Conservation (phyloP, 2,113 vertebrate genomes). For the Gobiocypris rarus region DNA sequence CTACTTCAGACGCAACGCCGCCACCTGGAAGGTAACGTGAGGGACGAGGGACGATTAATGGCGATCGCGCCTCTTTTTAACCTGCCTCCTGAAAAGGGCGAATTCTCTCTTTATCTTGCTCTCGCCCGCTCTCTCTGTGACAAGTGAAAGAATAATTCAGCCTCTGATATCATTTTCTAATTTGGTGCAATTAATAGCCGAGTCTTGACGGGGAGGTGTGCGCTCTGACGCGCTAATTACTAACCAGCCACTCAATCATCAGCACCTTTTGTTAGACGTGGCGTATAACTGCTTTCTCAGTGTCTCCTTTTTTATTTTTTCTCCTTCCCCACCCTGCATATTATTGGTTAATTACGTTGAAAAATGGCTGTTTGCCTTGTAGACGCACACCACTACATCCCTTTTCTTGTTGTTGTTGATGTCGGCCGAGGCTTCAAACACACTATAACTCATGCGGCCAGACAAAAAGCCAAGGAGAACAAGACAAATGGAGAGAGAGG, state of each 20-base stretch:
- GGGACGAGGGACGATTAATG: slow-evolving; percentile 84
- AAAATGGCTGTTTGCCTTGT: slow-evolving; percentile 97
- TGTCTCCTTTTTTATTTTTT: slow-evolving; percentile 69
- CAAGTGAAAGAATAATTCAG: slow-evolving; percentile 98
- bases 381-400: slow-evolving; percentile 81
- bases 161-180: slow-evolving; percentile 99
- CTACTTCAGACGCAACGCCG: slow-evolving; percentile 99
- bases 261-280: slow-evolving; percentile 99
- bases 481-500: slow-evolving; percentile 70
- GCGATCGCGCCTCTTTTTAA: slow-evolving; percentile 85
- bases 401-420: slow-evolving; percentile 34
- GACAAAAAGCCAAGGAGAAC: slow-evolving; percentile 18
- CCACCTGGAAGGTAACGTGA: slow-evolving; percentile 96
- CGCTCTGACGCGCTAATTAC: slow-evolving; percentile 98
- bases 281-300: slow-evolving; percentile 82
- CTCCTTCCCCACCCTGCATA: slow-evolving; percentile 77
- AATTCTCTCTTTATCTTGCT: slow-evolving; percentile 72
- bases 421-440: slow-evolving; percentile 72
- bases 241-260: slow-evolving; percentile 99
- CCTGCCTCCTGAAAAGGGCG: slow-evolving; percentile 88
- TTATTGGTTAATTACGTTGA: slow-evolving; percentile 99
- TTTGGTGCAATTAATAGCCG: slow-evolving; percentile 99
- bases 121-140: slow-evolving; percentile 77
- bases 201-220: slow-evolving; percentile 92
- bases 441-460: slow-evolving; percentile 79